Conservation (phyloP, 2,113 vertebrate species). For the Xyliphius kryptos region DNA sequence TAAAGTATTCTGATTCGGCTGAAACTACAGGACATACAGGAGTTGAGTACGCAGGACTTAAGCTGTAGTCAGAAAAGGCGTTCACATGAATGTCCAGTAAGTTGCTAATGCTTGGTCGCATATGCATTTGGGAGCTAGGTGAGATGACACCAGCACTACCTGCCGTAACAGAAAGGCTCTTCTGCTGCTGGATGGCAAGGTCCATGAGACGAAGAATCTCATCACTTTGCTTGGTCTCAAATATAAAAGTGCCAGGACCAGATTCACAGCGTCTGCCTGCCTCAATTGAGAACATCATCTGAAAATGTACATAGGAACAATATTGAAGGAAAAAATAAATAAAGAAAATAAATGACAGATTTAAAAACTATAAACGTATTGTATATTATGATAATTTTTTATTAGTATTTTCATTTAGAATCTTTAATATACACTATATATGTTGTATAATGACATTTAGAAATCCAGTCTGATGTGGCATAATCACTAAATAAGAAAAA, state of each 20-base stretch:
- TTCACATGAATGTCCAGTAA: conserved; percentile 40
- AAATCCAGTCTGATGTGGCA: too few relatives aligned
- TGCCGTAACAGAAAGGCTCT: conserved; percentile 55
- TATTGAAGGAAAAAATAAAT: too few relatives aligned
- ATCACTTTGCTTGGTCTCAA: conserved; percentile 81
- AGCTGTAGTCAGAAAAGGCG: conserved; percentile 16
- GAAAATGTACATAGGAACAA: conserved; percentile 21
- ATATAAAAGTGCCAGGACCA: conserved; percentile 84
- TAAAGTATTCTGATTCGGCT: too few relatives aligned
- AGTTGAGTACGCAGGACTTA: too few relatives aligned
- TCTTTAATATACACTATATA: too few relatives aligned
- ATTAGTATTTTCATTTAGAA: too few relatives aligned
- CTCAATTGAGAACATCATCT: conserved; percentile 86
- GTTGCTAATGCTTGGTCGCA: conserved; percentile 24
- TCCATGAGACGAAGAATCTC: conserved; percentile 84
- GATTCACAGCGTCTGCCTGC: conserved; percentile 86
- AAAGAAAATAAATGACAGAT: too few relatives aligned
- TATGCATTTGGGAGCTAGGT: conserved; percentile 57
- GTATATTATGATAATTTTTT: too few relatives aligned
- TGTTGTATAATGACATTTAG: too few relatives aligned
- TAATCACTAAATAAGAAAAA: too few relatives aligned
- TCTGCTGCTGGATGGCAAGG: conserved; percentile 72
- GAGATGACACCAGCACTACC: conserved; percentile 41
- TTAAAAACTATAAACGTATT: too few relatives aligned
- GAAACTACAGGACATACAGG: too few relatives aligned